These are phyloP conservation scores for Plemyria rubiginata DNA, from an alignment of 2,888 invertebrate species.

Conservation along the genomic window DNA sequence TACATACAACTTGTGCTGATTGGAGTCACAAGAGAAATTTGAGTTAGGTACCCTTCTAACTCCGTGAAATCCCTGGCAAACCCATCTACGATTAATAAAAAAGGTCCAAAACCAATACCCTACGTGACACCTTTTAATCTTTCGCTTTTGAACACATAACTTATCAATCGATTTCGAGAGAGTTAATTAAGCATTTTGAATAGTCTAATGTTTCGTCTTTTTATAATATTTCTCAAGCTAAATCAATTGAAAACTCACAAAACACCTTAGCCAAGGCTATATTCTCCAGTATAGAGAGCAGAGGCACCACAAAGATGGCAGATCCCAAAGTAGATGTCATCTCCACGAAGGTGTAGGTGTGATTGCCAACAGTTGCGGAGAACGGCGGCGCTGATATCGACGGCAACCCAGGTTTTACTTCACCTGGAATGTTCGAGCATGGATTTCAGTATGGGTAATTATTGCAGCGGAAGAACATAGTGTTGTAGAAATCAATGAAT, in stretches of 20 bases:
- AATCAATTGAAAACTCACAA: conserved; percentile 64
- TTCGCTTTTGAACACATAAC: not conserved
- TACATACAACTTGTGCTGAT: not conserved
- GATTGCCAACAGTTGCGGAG: conserved; percentile 86
- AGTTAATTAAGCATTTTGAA: not conserved
- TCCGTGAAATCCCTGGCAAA: not conserved
- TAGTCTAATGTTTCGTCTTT: not conserved
- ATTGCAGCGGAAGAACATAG: not conserved
- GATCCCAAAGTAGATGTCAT: conserved; percentile 93
- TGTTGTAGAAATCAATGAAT: no score
- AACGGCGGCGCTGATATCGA: conserved; percentile 87
- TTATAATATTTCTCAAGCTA: no score
- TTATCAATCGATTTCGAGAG: no score
- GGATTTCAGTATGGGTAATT: not conserved
- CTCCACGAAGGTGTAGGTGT: conserved; percentile 87
- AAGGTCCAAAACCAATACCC: not conserved
- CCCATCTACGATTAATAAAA: no score
- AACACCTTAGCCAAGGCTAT: conserved; percentile 98
- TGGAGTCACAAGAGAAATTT: no score
- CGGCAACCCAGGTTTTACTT: conserved; percentile 89
- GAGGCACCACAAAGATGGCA: conserved; percentile 93
- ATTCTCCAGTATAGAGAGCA: conserved; percentile 96
- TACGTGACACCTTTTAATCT: not conserved
- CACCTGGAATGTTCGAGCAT: conserved; percentile 70
- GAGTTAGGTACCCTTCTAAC: not conserved